Base-by-base conservation (phyloP, 1,140 invertebrate genomes). In the Thaumetopoea pityocampa region DNA sequence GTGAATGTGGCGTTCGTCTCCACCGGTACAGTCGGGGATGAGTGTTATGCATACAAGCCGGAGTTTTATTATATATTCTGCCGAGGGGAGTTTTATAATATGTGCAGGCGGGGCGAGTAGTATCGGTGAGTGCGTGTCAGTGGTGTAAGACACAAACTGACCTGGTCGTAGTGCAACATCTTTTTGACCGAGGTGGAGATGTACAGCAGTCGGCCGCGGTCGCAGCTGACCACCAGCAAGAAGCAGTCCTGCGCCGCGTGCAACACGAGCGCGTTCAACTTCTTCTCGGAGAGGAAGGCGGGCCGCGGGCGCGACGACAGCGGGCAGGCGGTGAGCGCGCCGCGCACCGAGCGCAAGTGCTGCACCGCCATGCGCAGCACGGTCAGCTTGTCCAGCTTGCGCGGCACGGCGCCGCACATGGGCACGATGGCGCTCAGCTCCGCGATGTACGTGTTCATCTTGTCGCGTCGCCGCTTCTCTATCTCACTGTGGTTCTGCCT, bases 401-500 rank as follows among this genome's bases (percentile, higher is more conserved):
- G 85, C 4, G 94, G 92, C 93, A 96, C 96, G 1, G 94, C 93
- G 60, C 93, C 92, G 67, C 96, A 98, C 93, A 97, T 96, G 0
- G 96, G 96, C 4, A 98, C 90, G 89, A 98, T 94, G 1, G 91
- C 88, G 15, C 95, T 94, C 16, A 98, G 72, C 77, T 98, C 96
- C 0, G 92, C 92, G 43, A 98, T 97, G 76, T 97, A 98, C 0
- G 92, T 96, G 83, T 98, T 98, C 96, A 98, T 98, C 83, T 98
- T 98, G 72, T 98, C 96, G 8, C 96, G 87, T 2, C 96, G 87
- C 0, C 96, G 86, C 71, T 98, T 98, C 77, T 98, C 96, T 44
- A 98, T 98, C 85, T 98, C 96, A 76, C 96, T 97, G 83, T 98
- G 96, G 83, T 97, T 98, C 80, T 96, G 93, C 54, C 93, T 94